These are phyloP conservation scores for Tetanocera ferruginea DNA, from an alignment of 2,888 invertebrate species.

Conservation along the genomic window DNA sequence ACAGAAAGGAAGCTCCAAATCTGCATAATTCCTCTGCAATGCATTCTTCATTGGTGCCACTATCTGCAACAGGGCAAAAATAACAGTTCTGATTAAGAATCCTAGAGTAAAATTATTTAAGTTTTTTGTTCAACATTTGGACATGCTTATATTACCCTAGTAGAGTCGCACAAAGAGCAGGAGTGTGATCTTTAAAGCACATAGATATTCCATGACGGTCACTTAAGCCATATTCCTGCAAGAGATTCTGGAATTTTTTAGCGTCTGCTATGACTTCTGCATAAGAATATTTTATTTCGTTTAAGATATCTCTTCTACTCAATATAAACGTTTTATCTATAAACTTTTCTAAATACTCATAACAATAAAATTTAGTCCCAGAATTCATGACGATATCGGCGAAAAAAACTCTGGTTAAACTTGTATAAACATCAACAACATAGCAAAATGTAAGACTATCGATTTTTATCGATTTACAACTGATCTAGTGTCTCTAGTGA, in stretches of 20 bases:
- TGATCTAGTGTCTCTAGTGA: no score
- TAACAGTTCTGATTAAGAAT: slow-evolving; percentile 59
- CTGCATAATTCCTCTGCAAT: slow-evolving; percentile 43
- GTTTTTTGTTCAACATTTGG: neutral
- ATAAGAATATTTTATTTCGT: slow-evolving; percentile 52
- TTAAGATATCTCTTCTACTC: slow-evolving; percentile 43
- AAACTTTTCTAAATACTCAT: slow-evolving; percentile 11
- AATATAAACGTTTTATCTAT: slow-evolving; percentile 40
- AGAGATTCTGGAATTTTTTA: slow-evolving; percentile 43
- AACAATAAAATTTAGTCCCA: neutral
- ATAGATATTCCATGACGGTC: slow-evolving; percentile 54
- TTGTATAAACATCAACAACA: neutral
- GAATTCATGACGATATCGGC: neutral
- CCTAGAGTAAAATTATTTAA: slow-evolving; percentile 41
- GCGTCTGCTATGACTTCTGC: slow-evolving; percentile 46
- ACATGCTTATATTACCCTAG: slow-evolving; percentile 52
- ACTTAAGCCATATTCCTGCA: slow-evolving; percentile 47
- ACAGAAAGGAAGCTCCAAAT: neutral
- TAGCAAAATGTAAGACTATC: no score
- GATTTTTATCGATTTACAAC: no score
- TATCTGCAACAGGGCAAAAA: slow-evolving; percentile 55
- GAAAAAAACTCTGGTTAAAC: neutral
- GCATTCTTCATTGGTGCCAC: slow-evolving; percentile 46
- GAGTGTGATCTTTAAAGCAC: slow-evolving; percentile 55
- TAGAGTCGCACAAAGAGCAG: slow-evolving; percentile 54